A percentile compares a stretch with the other conserved stretches of the same genome.
Conservation (phyloP, 1,140 invertebrate species). For the Lepidurus apus region DNA sequence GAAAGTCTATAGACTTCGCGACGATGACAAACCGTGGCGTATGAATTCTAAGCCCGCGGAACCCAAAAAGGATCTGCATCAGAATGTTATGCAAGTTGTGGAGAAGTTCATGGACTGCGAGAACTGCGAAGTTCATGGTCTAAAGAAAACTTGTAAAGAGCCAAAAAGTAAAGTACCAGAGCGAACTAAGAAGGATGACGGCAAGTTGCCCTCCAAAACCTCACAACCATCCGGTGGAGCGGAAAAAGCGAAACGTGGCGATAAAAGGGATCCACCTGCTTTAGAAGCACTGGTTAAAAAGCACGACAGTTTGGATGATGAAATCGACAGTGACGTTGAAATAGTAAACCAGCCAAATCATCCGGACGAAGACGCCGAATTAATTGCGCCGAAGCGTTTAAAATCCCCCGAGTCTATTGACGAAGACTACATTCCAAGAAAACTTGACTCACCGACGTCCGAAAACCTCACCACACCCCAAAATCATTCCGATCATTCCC, state of each 20-base stretch:
- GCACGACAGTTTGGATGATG: not conserved
- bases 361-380: not conserved
- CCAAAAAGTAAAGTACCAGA: not conserved
- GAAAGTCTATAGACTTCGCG: conserved; percentile 22
- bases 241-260: not conserved
- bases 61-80: conserved; percentile 29
- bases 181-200: not conserved
- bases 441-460: not conserved
- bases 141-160: not conserved
- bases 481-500: not conserved
- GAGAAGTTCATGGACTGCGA: conserved; percentile 29
- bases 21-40: conserved; percentile 32
- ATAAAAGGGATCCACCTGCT: not conserved
- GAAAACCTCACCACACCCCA: not conserved
- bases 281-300: not conserved
- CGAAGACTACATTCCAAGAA: not conserved
- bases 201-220: not conserved
- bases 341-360: not conserved
- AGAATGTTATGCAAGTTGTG: conserved; percentile 30
- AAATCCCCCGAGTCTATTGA: not conserved
- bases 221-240: not conserved
- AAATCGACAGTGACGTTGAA: conserved; percentile 28
- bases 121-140: conserved; percentile 29
- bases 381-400: not conserved
- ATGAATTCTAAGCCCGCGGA: conserved; percentile 25